phyloP scores from a whole-genome alignment of 1,140 invertebrate genomes.

The Drosophila eugracilis region DNA sequence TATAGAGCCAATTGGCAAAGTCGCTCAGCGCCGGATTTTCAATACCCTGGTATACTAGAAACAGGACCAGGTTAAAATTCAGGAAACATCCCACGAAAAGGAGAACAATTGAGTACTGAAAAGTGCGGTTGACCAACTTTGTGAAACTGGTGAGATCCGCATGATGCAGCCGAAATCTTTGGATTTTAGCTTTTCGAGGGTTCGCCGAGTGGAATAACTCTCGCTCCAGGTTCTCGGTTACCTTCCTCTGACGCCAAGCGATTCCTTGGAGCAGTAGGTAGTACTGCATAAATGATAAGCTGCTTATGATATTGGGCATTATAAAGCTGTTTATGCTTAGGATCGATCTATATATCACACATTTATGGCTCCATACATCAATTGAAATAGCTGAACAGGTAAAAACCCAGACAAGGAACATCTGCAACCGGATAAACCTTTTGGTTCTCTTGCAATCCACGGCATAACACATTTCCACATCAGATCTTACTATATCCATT shows the following conservation, averaged over 20 bases:
- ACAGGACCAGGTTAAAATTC: constrained; percentile 67
- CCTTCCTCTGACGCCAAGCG: constrained; percentile 14
- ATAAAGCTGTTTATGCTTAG: constrained; percentile 45
- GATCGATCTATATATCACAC: neutral
- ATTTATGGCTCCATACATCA: constrained; percentile 5
- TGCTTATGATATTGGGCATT: constrained; percentile 50
- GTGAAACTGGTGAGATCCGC: constrained; percentile 50
- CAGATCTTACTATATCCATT: constrained; percentile 32
- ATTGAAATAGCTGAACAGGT: constrained; percentile 11
- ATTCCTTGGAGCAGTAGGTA: constrained; percentile 46
- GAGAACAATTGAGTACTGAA: constrained; percentile 56
- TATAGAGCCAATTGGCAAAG: constrained; percentile 43
- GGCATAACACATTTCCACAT: constrained; percentile 38
- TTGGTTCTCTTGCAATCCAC: constrained; percentile 2
- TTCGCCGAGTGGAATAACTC: constrained; percentile 5
- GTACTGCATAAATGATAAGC: constrained; percentile 56
- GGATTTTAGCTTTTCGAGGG: constrained; percentile 7
- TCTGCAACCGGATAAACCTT: constrained; percentile 19
- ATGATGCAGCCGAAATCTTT: constrained; percentile 50
- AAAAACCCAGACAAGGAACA: constrained; percentile 35
- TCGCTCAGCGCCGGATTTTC: constrained; percentile 12
- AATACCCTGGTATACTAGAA: constrained; percentile 63
- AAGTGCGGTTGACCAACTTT: constrained; percentile 51
- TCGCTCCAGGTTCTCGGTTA: constrained; percentile 18
- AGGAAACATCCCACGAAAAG: constrained; percentile 69